Percentiles rank a stretch among this genome's conserved stretches.
Conservation (phyloP, 2,888 invertebrate species). For the Nysson spinosus region DNA sequence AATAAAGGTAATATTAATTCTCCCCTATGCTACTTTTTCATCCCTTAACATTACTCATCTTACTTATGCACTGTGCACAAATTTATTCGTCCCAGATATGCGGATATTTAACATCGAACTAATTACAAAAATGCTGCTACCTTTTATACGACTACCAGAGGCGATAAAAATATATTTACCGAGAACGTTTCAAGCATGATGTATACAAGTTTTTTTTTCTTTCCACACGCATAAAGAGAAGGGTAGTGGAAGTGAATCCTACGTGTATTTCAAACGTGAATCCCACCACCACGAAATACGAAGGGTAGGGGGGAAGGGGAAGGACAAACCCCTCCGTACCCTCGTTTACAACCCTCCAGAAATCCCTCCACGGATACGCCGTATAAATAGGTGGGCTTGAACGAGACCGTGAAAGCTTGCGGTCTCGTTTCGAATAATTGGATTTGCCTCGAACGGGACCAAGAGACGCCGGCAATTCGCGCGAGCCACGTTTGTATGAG, state of each 20-base stretch:
- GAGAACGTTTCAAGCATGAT: too few relatives aligned
- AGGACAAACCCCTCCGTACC: too few relatives aligned
- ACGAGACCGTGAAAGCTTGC: slow-evolving; percentile 71
- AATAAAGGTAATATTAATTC: too few relatives aligned
- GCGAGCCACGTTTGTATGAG: slow-evolving; percentile 11
- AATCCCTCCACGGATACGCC: slow-evolving; percentile 31
- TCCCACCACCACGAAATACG: slow-evolving; percentile 9
- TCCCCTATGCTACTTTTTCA: too few relatives aligned
- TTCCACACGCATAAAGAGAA: neutral
- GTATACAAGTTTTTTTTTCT: too few relatives aligned
- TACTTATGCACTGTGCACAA: too few relatives aligned
- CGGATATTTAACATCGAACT: too few relatives aligned
- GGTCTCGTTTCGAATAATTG: slow-evolving; percentile 74
- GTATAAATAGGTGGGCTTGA: slow-evolving; percentile 68
- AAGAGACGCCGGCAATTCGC: slow-evolving; percentile 58
- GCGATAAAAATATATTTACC: too few relatives aligned
- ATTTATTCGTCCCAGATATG: too few relatives aligned
- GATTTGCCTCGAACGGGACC: slow-evolving; percentile 68
- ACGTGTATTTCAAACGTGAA: slow-evolving; percentile 39
- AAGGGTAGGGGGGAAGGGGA: slow-evolving; percentile 24
- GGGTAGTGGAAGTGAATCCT: slow-evolving; percentile 15
- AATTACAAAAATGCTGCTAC: too few relatives aligned
- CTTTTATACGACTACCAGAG: too few relatives aligned
- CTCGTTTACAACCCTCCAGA: slow-evolving; percentile 13
- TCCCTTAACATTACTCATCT: too few relatives aligned